Percentiles rank a stretch among this genome's conserved stretches.
Conservation (phyloP, 2,113 vertebrate genomes). For the Apteryx mantelli region DNA sequence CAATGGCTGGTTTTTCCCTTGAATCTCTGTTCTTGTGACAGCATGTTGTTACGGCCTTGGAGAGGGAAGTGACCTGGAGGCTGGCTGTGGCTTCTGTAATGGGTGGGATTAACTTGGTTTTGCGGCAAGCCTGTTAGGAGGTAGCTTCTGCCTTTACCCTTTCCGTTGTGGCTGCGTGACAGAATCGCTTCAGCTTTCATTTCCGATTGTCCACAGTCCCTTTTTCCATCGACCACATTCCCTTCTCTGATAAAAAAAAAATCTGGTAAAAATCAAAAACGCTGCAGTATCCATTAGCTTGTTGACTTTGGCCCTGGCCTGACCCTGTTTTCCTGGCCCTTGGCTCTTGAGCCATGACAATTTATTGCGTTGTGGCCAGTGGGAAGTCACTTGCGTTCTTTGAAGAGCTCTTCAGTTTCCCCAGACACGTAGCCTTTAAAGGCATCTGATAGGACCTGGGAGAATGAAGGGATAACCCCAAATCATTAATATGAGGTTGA, state of each 20-base stretch:
- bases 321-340: not conserved
- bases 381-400: not conserved
- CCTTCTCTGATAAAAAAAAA: not conserved
- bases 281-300: not conserved
- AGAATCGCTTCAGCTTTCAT: not conserved
- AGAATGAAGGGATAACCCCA: not conserved
- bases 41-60: not conserved
- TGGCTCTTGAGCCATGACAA: not conserved
- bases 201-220: not conserved
- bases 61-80: not conserved
- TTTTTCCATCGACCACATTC: not conserved
- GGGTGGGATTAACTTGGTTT: not conserved
- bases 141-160: conserved; percentile 1
- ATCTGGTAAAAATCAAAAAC: not conserved
- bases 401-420: not conserved
- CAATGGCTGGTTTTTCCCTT: not conserved
- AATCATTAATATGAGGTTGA: not conserved
- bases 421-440: not conserved
- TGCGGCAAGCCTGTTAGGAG: not conserved
- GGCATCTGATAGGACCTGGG: not conserved
- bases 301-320: not conserved
- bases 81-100: accelerated
- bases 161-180: not conserved
- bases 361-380: not conserved
- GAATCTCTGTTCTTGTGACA: not conserved